Conservation (phyloP, 2,888 invertebrate genomes). For the Aphelenchoides bicaudatus region DNA sequence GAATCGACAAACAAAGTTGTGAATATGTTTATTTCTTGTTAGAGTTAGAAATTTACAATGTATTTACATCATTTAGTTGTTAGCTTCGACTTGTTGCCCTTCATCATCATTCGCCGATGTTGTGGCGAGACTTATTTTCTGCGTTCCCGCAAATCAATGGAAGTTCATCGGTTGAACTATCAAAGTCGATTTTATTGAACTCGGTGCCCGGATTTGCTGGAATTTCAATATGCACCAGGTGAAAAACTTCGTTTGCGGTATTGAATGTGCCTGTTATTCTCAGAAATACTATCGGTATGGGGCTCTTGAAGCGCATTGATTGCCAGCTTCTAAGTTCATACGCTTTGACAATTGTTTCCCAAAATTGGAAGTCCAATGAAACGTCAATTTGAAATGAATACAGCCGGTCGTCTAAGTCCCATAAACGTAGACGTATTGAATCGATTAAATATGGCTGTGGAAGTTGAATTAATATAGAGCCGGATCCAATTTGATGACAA, state of each 20-base stretch:
- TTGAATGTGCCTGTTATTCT: constrained; percentile 88
- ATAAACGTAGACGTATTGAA: constrained; percentile 75
- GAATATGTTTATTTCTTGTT: no score
- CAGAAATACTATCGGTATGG: constrained; percentile 83
- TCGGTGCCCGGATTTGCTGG: constrained; percentile 69
- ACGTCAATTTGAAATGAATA: constrained; percentile 66
- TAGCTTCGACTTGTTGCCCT: no score
- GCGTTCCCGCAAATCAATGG: no score
- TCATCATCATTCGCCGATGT: no score
- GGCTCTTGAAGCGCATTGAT: constrained; percentile 76
- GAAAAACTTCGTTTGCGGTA: constrained; percentile 74
- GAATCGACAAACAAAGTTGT: no score
- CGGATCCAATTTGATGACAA: constrained; percentile 70
- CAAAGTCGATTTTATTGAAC: background rate
- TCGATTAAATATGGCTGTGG: constrained; percentile 90
- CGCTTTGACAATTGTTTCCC: constrained; percentile 76
- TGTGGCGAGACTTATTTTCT: no score
- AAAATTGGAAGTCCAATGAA: constrained; percentile 62
- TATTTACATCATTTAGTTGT: no score
- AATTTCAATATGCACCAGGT: constrained; percentile 94
- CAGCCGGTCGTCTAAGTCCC: constrained; percentile 76
- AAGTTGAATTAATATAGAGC: constrained; percentile 87
- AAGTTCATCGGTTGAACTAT: background rate
- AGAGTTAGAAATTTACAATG: no score
- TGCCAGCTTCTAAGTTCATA: constrained; percentile 84